A percentile compares a stretch with the other conserved stretches of the same genome.
Conservation (phyloP, 2,888 invertebrate genomes). For the Lasius platythorax region DNA sequence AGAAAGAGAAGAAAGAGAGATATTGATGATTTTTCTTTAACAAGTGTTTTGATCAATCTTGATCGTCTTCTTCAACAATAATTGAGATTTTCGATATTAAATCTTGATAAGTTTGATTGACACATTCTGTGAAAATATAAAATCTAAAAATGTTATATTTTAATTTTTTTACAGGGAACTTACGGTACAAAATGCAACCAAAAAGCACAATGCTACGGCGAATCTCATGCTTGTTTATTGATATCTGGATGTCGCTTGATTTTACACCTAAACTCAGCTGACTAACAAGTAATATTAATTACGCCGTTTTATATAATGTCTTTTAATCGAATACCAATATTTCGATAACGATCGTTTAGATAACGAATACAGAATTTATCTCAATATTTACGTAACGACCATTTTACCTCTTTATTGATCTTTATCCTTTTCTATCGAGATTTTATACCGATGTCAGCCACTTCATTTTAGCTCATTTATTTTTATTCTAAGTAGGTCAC, state of each 20-base stretch:
- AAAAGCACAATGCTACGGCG: slow-evolving; percentile 22
- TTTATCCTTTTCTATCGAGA: not conserved
- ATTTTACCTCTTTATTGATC: not conserved
- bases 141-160: not conserved
- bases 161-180: slow-evolving; percentile 34
- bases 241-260: not conserved
- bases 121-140: not conserved
- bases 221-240: slow-evolving; percentile 16
- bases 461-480: not conserved
- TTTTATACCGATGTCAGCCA: not conserved
- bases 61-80: not conserved
- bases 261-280: slow-evolving; percentile 9
- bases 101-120: not conserved
- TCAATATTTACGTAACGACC: slow-evolving; percentile 22
- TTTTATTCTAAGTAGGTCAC: not conserved
- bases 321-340: slow-evolving; percentile 2
- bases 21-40: not conserved
- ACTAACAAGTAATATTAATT: slow-evolving; percentile 23
- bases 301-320: slow-evolving; percentile 31
- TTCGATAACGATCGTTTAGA: slow-evolving; percentile 33
- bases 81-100: not conserved
- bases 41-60: not conserved
- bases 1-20: not conserved
- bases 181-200: slow-evolving; percentile 34
- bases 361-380: slow-evolving; percentile 28